Base-by-base conservation (phyloP, 2,797 vertebrate genomes). In the Coracias cyanogaster region DNA sequence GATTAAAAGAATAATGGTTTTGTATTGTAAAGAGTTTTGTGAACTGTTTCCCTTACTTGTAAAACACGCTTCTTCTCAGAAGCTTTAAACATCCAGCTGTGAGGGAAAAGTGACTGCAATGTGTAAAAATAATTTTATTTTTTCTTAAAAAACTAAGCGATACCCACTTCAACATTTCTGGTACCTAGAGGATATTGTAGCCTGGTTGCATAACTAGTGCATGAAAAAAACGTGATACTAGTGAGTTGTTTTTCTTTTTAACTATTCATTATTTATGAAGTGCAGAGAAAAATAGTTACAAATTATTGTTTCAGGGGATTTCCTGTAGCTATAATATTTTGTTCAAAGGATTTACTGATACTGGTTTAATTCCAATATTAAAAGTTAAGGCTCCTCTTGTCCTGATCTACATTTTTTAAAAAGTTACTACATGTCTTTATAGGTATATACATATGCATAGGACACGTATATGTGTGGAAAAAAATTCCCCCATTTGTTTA, bases 251-350 rank as follows among this genome's bases (percentile, higher is more conserved):
- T 97, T 97, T 97, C 96, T 96, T 92, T 96, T 94, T 82, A 82
- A 48, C 69, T 92, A 89, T 97, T 97, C 94, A 97, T 98, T 98
- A 97, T 98, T 98, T 97, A 98, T 97, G 97, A 97, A 96, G 88
- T 93, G 76, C 82, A 91, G 91, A 94, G 86, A 81, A 94, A 96
- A 97, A 96, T 82, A 97, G 91, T 96, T 97, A 93, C 90, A 96
- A 97, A 97, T 96, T 5, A 91, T 97, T 96, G 89, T 98, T 98
- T 95, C 94, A 71, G 93, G 96, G 92, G 54, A 89, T 96, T 95
- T 98, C 95, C 82, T 96, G 66, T 83, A 96, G 95, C 86, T 96
- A 14, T 74, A 51, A 61, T 64, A 55, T 96, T 97, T 93, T 96
- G 69, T 96, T 97, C 94, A 94, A 92, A 98, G 93, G 74, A 88